Base-by-base conservation (phyloP, 2,888 invertebrate species). In the Synanthedon myopaeformis region DNA sequence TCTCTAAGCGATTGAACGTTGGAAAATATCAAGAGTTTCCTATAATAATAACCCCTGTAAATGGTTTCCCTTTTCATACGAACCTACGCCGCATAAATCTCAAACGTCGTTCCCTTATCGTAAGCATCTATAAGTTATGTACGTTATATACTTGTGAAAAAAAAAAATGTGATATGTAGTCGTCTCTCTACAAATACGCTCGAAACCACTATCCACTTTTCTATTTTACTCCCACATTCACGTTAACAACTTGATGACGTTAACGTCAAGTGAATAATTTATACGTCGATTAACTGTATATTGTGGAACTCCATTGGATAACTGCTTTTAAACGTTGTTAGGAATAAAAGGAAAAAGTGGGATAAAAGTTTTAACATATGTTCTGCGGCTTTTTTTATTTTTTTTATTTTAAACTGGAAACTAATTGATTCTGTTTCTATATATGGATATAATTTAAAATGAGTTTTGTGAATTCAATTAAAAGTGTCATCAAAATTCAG, bases 81-180 rank as follows among this genome's bases (percentile, higher is more conserved):
- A 62, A 66, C 62, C 64, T 58, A 55, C 58, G 59, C 52, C 54
- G 56, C 63, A 69, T 68, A 67, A 69, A 69, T 72, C 67, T 64
- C 59, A 54, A 56, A 58, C 60, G 57, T 63, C 62, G 60, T 59
- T 63, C 61, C 66, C 61, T 68, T 66, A 68, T 69, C 67, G 62
- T 57, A 58, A 60, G 59, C 64, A 68, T 69, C 64, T 65, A 64
- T 67, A 66, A 63, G 59, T 66, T 61, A 64, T 64, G 63, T 63
- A 60, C 61, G 60, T 61, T 63, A 62, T 59, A 60, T 56, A 62
- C 56, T 55, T 60, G 63, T 63, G 66, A 67, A 64, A 64, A 63
- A 57, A 61, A 63, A 63, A 61, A 61, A 57, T 57, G 58, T 56
- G 52, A 58, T 58, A 56, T 57, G 58, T 59, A 59, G 13, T 57